Evolutionary conservation across 2,888 invertebrate genomes (phyloP).

Genomic region (Hirudinaria manillensis): DNA sequence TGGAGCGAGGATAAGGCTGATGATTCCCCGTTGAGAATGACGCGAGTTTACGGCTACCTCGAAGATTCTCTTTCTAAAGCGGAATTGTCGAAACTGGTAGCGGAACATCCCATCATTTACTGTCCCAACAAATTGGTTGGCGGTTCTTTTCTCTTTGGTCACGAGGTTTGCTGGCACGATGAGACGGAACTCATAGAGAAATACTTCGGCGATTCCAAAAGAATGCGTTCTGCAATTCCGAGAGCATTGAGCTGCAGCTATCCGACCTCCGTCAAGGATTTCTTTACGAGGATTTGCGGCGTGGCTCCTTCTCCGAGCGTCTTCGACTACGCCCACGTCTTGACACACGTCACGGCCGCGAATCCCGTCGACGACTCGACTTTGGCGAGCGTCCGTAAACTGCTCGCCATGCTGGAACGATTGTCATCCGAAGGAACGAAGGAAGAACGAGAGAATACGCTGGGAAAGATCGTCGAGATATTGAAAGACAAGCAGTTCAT

Average conservation of each 20-base stretch:
- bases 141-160: conserved; percentile 28
- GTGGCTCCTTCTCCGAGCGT: neutral
- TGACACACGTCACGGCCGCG: conserved; percentile 6
- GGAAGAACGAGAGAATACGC: neutral
- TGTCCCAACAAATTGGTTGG: conserved; percentile 38
- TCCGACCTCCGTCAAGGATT: neutral
- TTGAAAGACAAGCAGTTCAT: conserved; percentile 39
- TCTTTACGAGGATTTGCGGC: conserved; percentile 14
- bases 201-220: conserved; percentile 29
- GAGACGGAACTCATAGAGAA: conserved; percentile 46
- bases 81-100: conserved; percentile 44
- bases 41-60: conserved; percentile 45
- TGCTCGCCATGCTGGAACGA: neutral
- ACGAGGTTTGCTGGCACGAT: conserved; percentile 49
- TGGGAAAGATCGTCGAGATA: neutral
- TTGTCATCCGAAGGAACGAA: neutral
- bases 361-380: neutral
- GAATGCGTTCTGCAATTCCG: neutral
- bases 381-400: neutral
- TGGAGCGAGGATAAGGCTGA: conserved; percentile 43
- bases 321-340: neutral
- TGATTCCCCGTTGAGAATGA: conserved; percentile 46
- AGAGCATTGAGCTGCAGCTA: neutral
- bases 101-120: conserved; percentile 46
- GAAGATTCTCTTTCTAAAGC: conserved; percentile 42